These are phyloP conservation scores for Drosophila subobscura DNA, from an alignment of 1,140 invertebrate species.

Conservation along the genomic window DNA sequence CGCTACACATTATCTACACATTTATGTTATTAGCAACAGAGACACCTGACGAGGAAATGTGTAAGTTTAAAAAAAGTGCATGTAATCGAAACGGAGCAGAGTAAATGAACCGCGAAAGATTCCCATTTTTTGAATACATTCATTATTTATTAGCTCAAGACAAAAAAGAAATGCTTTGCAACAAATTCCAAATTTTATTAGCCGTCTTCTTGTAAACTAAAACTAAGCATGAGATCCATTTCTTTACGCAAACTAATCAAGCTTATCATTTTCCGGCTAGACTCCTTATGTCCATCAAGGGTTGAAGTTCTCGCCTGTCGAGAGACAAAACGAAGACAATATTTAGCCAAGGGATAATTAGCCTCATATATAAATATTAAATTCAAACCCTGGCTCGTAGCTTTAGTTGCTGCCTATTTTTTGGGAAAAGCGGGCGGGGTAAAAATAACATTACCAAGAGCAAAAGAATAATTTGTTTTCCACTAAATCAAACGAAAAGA, in stretches of 20 bases:
- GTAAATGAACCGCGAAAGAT: no score
- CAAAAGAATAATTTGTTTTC: conserved; percentile 26
- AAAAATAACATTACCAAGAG: neutral
- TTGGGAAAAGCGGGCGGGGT: conserved; percentile 2
- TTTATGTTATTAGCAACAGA: no score
- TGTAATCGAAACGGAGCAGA: no score
- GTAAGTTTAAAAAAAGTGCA: no score
- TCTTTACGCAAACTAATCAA: conserved; percentile 15
- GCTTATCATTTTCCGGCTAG: conserved; percentile 14
- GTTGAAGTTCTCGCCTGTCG: conserved; percentile 49
- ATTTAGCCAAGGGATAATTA: conserved; percentile 27
- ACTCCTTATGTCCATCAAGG: conserved; percentile 48
- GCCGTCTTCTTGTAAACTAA: conserved; percentile 36
- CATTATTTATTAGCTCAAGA: conserved; percentile 2
- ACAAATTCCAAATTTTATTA: conserved; percentile 65
- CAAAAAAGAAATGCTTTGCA: conserved; percentile 18
- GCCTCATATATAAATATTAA: conserved; percentile 2
- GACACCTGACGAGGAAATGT: no score
- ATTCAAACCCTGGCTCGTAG: conserved; percentile 50
- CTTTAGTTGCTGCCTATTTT: conserved; percentile 5
- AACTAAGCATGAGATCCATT: conserved; percentile 74
- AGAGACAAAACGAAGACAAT: conserved; percentile 41
- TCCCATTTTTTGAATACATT: no score
- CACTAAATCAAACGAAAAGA: conserved; percentile 40
- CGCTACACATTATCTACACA: no score